Evolutionary conservation across 2,113 vertebrate genomes (phyloP), one percentile per base, ranked within the genome.

Genomic region (Vireo altiloquus): DNA sequence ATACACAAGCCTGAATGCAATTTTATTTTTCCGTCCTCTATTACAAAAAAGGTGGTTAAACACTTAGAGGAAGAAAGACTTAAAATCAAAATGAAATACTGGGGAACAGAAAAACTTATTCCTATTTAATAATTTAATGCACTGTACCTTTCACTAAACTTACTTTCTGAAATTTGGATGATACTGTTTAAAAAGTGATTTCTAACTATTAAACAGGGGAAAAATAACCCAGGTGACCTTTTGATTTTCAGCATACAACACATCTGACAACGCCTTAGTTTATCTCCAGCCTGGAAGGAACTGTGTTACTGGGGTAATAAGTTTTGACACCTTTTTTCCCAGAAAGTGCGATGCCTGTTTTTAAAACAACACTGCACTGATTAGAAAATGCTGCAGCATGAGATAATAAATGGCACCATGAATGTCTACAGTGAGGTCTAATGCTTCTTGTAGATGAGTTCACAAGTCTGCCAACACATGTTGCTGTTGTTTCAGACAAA

Each of bases 381-480:
- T 97, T 93, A 96, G 63, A 89, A 94, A 94, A 87, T 82, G 65
- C 37, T 96, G 33, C 65, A 90, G 93, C 42, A 69, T 64, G 77
- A 87, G 63, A 93, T 92, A 96, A 92, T 94, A 90, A 95, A 96
- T 93, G 84, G 61, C 64, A 87, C 47, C 37, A 71, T 64, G 75
- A 94, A 82, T 85, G 42, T 89, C 87, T 86, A 54, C 53, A 70
- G 54, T 47, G 82, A 94, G 95, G 44, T 54, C 47, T 92, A 94
- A 96, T 96, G 69, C 72, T 94, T 96, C 92, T 84, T 94, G 63
- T 40, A 92, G 79, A 90, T 92, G 82, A 92, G 30, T 82, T 92
- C 49, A 87, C 59, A 89, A 78, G 66, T 75, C 82, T 72, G 66
- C 20, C 79, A 89, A 49, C 39, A 70, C 17, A 63, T 15, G 40